Base-by-base conservation (phyloP, 2,888 invertebrate species). In the Danaus chrysippus region DNA sequence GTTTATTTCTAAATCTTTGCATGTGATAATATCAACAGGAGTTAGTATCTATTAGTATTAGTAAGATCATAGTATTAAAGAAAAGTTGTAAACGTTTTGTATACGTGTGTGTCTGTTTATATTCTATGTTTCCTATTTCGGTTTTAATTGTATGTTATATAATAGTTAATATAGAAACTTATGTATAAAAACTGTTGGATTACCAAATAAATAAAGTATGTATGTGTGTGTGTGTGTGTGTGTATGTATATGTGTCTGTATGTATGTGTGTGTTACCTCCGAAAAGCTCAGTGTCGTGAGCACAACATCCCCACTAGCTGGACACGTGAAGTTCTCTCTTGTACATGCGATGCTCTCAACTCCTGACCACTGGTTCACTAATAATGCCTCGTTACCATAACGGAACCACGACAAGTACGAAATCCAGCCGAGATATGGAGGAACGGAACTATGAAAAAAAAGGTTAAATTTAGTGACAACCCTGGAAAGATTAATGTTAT, bases 341-440 rank as follows among this genome's bases (percentile, higher is more conserved):
- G 94, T 94, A 77, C 97, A 97, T 1, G 93, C 92, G 71, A 98
- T 97, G 72, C 92, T 89, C 6, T 94, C 94, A 11, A 98, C 93
- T 54, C 95, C 94, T 0, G 93, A 81, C 98, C 98, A 98, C 78
- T 98, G 98, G 88, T 97, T 98, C 61, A 98, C 93, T 59, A 96
- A 89, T 15, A 98, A 86, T 0, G 97, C 96, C 82, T 98, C 97
- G 82, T 97, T 97, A 41, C 96, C 96, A 82, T 97, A 98, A 61
- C 95, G 94, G 86, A 98, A 97, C 98, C 98, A 98, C 0, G 97
- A 97, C 12, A 97, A 83, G 82, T 96, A 96, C 0, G 96, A 95
- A 67, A 97, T 88, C 97, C 97, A 97, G 70, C 94, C 92, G 63
- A 97, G 94, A 78, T 97, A 97, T 0, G 92, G 84, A 0, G 97